phyloP scores from a whole-genome alignment of 2,888 invertebrate genomes.

The Drosophila mulleri region DNA sequence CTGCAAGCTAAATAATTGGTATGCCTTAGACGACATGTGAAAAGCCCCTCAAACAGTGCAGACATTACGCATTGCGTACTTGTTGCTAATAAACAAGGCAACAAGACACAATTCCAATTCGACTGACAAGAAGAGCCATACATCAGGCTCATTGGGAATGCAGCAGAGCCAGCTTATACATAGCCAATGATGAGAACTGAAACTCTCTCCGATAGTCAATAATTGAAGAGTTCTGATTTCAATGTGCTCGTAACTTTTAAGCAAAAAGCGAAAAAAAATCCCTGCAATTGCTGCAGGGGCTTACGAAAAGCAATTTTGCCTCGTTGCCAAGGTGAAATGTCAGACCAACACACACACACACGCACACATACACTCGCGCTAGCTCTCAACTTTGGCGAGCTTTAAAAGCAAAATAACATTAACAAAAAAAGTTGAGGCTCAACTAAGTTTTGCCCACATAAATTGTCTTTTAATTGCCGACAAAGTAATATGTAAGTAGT shows the following conservation, averaged over 20 bases:
- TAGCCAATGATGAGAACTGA: not conserved
- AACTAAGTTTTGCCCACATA: slow-evolving; percentile 61
- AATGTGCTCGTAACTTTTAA: slow-evolving; percentile 34
- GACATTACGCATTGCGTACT: slow-evolving; percentile 49
- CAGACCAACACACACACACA: not conserved
- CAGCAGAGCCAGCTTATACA: slow-evolving; percentile 8
- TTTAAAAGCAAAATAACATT: slow-evolving; percentile 32
- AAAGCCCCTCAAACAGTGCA: not conserved
- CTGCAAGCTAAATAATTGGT: slow-evolving; percentile 13
- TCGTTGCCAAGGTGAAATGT: slow-evolving; percentile 4
- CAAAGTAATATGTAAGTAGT: slow-evolving; percentile 14
- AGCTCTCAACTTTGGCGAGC: slow-evolving; percentile 9
- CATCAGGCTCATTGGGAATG: slow-evolving; percentile 35
- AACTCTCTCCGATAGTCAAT: slow-evolving; percentile 44
- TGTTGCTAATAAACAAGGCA: slow-evolving; percentile 48
- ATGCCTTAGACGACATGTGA: not conserved
- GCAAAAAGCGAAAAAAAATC: slow-evolving; percentile 16
- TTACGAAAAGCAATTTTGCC: not conserved
- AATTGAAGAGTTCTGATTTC: slow-evolving; percentile 53
- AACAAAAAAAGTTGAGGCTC: slow-evolving; percentile 26
- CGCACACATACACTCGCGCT: not conserved
- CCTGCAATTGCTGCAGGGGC: slow-evolving; percentile 43
- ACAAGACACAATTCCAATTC: slow-evolving; percentile 13
- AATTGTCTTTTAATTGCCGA: slow-evolving; percentile 68
- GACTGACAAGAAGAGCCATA: not conserved